phyloP scores from a whole-genome alignment of 2,113 vertebrate species.

The Lathamus discolor region DNA sequence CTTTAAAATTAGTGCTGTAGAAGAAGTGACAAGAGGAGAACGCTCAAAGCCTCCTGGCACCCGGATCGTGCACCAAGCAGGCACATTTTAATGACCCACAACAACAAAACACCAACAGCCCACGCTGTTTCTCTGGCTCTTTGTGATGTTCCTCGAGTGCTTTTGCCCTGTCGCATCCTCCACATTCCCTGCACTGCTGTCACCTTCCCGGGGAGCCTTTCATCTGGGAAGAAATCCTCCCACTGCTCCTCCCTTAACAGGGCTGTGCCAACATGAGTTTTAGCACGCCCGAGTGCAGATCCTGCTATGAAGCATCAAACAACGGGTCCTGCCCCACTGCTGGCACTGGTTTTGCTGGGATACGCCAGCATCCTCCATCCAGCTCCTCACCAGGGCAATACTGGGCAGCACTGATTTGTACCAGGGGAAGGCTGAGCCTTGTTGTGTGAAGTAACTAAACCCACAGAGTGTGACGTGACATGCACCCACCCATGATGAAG shows the following conservation, averaged over 20 bases:
- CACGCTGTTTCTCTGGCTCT: background rate
- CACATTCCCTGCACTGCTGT: rapidly evolving
- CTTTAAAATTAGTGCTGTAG: background rate
- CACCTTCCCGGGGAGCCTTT: background rate
- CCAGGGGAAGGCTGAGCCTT: background rate
- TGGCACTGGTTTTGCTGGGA: background rate
- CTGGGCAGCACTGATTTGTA: background rate
- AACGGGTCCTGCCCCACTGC: rapidly evolving
- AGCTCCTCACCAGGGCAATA: background rate
- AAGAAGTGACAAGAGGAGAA: background rate
- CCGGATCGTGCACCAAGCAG: background rate
- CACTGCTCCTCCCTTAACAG: background rate
- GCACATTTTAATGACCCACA: background rate
- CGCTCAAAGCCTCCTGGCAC: background rate
- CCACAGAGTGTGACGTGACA: rapidly evolving
- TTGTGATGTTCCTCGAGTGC: background rate
- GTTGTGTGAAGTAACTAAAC: background rate
- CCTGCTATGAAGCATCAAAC: background rate
- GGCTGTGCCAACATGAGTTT: background rate
- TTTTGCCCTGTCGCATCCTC: background rate
- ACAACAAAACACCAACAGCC: background rate
- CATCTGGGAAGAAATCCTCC: background rate
- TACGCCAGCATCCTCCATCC: background rate
- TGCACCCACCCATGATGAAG: background rate
- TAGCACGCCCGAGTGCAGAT: rapidly evolving